These are phyloP conservation scores for Nudaria mundana DNA, from an alignment of 2,888 invertebrate genomes.

Conservation along the genomic window DNA sequence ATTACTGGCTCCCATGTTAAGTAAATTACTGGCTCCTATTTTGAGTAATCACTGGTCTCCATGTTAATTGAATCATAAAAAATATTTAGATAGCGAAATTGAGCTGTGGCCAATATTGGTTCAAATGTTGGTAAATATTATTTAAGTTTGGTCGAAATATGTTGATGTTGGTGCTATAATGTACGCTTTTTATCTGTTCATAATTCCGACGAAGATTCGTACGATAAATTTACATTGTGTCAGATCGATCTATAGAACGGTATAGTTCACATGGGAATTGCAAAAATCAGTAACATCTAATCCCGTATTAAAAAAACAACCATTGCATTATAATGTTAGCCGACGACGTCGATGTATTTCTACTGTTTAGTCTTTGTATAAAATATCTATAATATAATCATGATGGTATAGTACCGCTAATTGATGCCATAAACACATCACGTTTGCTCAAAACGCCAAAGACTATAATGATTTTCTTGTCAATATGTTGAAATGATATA, in stretches of 20 bases:
- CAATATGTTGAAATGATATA: slow-evolving; percentile 35
- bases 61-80: too few relatives aligned
- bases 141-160: slow-evolving; percentile 12
- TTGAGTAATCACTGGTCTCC: too few relatives aligned
- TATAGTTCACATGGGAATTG: background rate
- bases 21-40: too few relatives aligned
- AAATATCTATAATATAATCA: slow-evolving; percentile 32
- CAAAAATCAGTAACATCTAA: background rate
- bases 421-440: slow-evolving; percentile 63
- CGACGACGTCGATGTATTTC: slow-evolving; percentile 19
- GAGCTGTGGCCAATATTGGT: background rate
- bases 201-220: too few relatives aligned
- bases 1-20: too few relatives aligned
- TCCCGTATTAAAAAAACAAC: too few relatives aligned
- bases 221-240: too few relatives aligned
- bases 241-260: too few relatives aligned
- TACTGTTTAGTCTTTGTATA: slow-evolving; percentile 26
- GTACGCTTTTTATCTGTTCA: too few relatives aligned
- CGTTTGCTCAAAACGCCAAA: slow-evolving; percentile 78
- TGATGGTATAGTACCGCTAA: slow-evolving; percentile 65
- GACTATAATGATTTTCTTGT: slow-evolving; percentile 49
- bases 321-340: too few relatives aligned
- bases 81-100: too few relatives aligned
- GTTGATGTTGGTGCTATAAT: slow-evolving; percentile 8
- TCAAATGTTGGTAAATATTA: slow-evolving; percentile 17